Conservation (phyloP, 2,113 vertebrate species). For the Porphyrio hochstetteri region DNA sequence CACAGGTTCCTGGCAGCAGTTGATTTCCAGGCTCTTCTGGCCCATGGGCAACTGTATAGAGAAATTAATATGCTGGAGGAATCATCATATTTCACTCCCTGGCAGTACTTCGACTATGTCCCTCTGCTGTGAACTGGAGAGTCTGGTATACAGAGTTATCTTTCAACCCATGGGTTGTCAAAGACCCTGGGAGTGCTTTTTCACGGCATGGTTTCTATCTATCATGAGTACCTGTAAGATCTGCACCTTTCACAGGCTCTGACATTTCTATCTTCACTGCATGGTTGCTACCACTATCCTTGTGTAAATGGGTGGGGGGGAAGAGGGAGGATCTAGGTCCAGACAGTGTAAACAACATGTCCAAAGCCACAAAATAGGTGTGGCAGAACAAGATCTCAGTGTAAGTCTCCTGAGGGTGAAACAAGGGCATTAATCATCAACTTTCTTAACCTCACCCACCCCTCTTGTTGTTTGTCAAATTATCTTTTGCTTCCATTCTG, state of each 20-base stretch:
- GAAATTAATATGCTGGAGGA: background rate
- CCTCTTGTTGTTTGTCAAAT: background rate
- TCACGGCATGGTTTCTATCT: background rate
- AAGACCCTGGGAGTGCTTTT: background rate
- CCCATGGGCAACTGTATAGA: background rate
- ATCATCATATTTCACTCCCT: background rate
- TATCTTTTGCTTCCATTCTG: background rate
- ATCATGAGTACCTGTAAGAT: background rate
- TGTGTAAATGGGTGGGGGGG: background rate
- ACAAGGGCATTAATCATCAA: background rate
- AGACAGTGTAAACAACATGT: background rate
- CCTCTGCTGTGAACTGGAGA: background rate
- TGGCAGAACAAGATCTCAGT: background rate
- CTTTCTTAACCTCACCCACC: background rate
- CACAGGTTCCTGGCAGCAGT: background rate
- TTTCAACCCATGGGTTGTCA: background rate
- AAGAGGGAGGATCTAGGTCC: background rate
- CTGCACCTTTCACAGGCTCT: background rate
- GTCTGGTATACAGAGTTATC: rapidly evolving
- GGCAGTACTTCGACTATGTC: background rate
- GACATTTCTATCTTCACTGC: background rate
- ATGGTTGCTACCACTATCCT: rapidly evolving
- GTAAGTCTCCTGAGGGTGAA: background rate
- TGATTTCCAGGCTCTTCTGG: background rate
- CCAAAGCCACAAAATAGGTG: background rate